Base-by-base conservation (phyloP, 2,797 vertebrate genomes). In the Clarias fuscus region DNA sequence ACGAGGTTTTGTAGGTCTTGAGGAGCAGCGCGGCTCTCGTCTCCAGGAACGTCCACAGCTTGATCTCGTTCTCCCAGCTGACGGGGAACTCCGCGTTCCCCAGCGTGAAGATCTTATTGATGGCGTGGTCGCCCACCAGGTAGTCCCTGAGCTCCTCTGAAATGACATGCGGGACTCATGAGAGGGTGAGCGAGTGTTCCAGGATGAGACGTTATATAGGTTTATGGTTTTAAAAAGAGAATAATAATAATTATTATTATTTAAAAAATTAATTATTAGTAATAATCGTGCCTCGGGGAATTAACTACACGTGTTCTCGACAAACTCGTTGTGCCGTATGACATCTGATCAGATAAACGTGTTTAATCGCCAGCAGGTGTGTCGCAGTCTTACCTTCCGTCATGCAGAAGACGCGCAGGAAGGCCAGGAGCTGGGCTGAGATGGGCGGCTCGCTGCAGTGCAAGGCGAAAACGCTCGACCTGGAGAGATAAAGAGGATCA, bases 11-110 rank as follows among this genome's bases (percentile, higher is more conserved):
- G 91, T 99, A 99, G 22, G 97, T 98, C 93, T 99, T 98, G 85
- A 99, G 94, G 81, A 99, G 96, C 87, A 99, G 97, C 2, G 97
- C 96, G 33, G 98, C 97, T 89, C 98, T 94, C 61, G 97, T 98
- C 94, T 99, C 98, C 5, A 99, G 95, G 92, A 99, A 99, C 7
- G 98, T 97, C 98, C 98, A 99, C 89, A 99, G 92, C 92, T 97
- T 99, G 92, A 98, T 97, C 94, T 99, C 98, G n/a, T 99, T 99
- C 83, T 97, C 97, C 98, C 98, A 99, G 94, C 97, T 99, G 85
- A 99, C 96, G 0, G 98, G 98, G 89, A 98, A 98, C 85, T 99
- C 98, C 0, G 96, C 96, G 93, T 98, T 99, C 0, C 98, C 98
- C 93, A 99, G 91, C 22, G 97, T 98, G 94, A 99, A 97, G 94